Base-by-base conservation (phyloP, 2,797 vertebrate genomes). In the Hypotaenidia okinawae region DNA sequence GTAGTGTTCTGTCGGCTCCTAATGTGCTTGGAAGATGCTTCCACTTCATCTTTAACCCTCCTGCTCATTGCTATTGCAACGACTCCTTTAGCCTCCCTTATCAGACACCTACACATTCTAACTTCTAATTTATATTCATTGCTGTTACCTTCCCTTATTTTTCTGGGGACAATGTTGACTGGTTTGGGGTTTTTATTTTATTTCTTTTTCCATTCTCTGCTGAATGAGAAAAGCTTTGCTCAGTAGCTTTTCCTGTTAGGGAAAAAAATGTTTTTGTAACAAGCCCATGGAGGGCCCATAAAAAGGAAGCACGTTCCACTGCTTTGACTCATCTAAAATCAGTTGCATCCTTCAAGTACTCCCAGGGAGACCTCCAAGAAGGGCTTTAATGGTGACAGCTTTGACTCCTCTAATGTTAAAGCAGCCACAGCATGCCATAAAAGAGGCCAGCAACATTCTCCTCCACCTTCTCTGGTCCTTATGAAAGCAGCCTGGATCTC, bases 81-180 rank as follows among this genome's bases (percentile, higher is more conserved):
- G 72, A 94, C 43, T 82, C 79, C 72, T 79, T 91, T 61, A 82
- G 51, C 54, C 33, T 89, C 72, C 70, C 85, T 94, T 91, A 96
- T 93, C 94, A 95, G 74, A 87, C 87, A 91, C 66, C 84, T 87
- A 51, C 87, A 75, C 55, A 14, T 59, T 81, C 70, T 67, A 93
- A 87, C 58, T 87, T 58, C 74, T 85, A 12, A 79, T 91, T 89
- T 79, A 91, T 82, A 95, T 89, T 91, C 90, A 91, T 87, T 68
- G 70, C 88, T 87, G 62, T 43, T 75, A 79, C 30, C 35, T 86
- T 69, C 68, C 69, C 52, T 76, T 87, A 45, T 89, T 95, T 93
- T 94, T 68, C 88, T 64, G 67, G 35, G 75, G 59, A 87, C 15
- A 27, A 47, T 17, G 32, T 75, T 75, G 39, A 57, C 72, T 79